These are phyloP conservation scores for Galeopsomyia nigrocyanea DNA, from an alignment of 2,888 invertebrate genomes.

Conservation along the genomic window DNA sequence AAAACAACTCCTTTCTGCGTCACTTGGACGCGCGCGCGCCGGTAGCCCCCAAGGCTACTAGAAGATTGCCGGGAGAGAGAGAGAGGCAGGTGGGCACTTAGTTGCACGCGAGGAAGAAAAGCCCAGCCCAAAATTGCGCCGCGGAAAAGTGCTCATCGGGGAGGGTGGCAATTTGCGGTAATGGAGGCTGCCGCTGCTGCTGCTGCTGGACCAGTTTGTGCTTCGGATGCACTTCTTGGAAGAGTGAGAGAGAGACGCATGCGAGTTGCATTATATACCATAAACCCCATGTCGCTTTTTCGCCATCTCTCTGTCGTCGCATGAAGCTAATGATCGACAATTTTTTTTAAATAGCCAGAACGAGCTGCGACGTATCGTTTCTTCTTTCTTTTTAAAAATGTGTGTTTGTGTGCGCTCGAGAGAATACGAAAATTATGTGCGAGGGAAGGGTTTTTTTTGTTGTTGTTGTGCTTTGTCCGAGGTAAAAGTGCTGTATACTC, in stretches of 20 bases:
- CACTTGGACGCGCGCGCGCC: conserved; percentile 39
- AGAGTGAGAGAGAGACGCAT: conserved; percentile 17
- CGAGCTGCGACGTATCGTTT: no score
- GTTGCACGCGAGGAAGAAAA: conserved; percentile 65
- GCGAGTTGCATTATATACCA: background rate
- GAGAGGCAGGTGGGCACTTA: conserved; percentile 69
- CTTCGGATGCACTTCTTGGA: conserved; percentile 51
- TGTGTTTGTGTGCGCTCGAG: no score
- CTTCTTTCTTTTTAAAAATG: no score
- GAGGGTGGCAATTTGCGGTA: conserved; percentile 69
- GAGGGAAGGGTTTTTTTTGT: no score
- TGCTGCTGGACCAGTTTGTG: conserved; percentile 21
- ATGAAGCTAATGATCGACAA: background rate
- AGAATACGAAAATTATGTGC: no score
- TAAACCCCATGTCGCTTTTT: conserved; percentile 23
- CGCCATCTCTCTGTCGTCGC: conserved; percentile 8
- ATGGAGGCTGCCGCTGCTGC: conserved; percentile 45
- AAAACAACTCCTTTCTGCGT: background rate
- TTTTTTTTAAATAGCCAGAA: no score
- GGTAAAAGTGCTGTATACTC: no score
- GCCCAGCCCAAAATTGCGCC: conserved; percentile 33
- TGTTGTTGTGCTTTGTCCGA: no score
- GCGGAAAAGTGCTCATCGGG: conserved; percentile 49
- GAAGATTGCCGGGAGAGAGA: conserved; percentile 69
- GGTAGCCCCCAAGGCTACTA: conserved; percentile 69